Evolutionary conservation across 2,888 invertebrate species (phyloP).

Genomic region (Drosophila cognata): DNA sequence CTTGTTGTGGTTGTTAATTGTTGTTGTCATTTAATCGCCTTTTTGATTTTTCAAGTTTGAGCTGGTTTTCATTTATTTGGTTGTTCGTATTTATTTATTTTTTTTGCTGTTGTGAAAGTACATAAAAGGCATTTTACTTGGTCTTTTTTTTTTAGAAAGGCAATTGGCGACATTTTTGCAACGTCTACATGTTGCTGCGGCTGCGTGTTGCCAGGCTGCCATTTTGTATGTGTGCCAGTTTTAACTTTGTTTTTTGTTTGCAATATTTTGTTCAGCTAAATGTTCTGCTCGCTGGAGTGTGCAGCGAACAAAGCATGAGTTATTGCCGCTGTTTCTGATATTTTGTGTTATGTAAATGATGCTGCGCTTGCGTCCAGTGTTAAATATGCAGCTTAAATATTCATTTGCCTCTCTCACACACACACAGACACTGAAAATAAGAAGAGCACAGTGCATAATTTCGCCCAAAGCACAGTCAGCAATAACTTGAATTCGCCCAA

Average conservation of each 20-base stretch:
- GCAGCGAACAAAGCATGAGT: conserved; percentile 44
- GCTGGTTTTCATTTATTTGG: conserved; percentile 53
- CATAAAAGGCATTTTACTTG: conserved; percentile 53
- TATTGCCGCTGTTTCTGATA: conserved; percentile 21
- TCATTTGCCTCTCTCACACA: conserved; percentile 32
- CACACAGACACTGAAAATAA: not conserved
- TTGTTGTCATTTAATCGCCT: conserved; percentile 58
- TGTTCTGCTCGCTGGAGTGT: conserved; percentile 53
- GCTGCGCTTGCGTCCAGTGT: conserved; percentile 37
- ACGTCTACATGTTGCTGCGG: conserved; percentile 37
- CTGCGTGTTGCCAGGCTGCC: conserved; percentile 56
- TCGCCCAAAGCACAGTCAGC: conserved; percentile 12
- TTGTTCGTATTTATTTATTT: conserved; percentile 16
- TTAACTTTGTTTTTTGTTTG: conserved; percentile 27
- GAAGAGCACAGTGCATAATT: conserved; percentile 9
- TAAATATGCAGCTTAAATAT: conserved; percentile 65
- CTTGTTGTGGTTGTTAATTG: conserved; percentile 30
- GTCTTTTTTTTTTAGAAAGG: conserved; percentile 74
- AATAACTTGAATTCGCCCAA: conserved; percentile 34
- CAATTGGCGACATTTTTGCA: conserved; percentile 62
- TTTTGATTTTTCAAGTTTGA: conserved; percentile 66
- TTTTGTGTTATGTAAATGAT: conserved; percentile 57
- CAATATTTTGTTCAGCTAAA: conserved; percentile 14
- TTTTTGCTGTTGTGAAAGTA: conserved; percentile 65
- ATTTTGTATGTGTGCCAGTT: conserved; percentile 64